Evolutionary conservation across 1,140 invertebrate genomes (phyloP), one percentile per base, ranked within the genome.

Genomic region (Metaphire vulgaris): DNA sequence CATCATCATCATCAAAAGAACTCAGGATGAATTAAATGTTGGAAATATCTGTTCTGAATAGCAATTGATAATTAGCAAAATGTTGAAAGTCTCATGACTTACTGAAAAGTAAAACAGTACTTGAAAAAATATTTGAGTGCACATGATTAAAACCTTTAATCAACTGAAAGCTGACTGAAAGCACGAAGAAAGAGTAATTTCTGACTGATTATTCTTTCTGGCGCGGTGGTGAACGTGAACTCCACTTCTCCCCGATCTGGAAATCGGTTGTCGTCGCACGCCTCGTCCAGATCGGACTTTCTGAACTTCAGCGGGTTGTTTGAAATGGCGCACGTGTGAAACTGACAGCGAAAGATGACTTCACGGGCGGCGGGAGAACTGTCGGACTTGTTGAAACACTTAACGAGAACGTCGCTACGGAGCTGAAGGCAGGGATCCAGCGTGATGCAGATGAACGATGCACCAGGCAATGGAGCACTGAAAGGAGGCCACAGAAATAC

Each of bases 291-390:
- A 82, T 96, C 93, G 80, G 91, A 90, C 82, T 93, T 91, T 74
- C 91, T 91, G 87, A 96, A 94, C 80, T 90, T 91, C 26, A 96
- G 89, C 67, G 90, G 91, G 85, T 93, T 90, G 83, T 93, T 91
- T 67, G 92, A 89, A 70, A 96, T 91, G 30, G 94, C 93, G 86
- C 94, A 96, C 0, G 94, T 96, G 87, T 96, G 94, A 87, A 96
- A 95, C 90, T 97, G 92, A 82, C 90, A 91, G 70, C 90, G 89
- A 87, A 93, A 93, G 74, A 93, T 89, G 12, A 89, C 86, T 80
- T 91, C 89, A 69, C 90, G 83, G 30, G 81, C 80, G 6, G 41
- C 41, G 21, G 6, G 6, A 56, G 41, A 56, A 21, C 80, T 80
- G 21, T 85, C 79, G 16, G 81, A 80, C 79, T 92, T 90, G 81